Percentiles rank a stretch among this genome's conserved stretches.
Conservation (phyloP, 2,113 vertebrate species). For the Polypterus bichir region DNA sequence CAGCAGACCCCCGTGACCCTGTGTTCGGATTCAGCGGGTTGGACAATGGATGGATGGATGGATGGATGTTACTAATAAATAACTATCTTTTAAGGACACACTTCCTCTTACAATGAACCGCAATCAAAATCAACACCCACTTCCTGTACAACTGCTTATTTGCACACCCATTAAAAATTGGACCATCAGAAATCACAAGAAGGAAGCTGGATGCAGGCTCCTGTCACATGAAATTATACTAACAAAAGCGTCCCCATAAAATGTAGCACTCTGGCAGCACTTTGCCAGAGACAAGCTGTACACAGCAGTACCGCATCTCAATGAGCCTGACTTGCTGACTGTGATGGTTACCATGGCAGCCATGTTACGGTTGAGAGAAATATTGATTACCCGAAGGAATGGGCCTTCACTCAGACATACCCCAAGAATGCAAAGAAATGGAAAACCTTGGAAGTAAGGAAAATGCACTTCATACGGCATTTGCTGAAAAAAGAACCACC, state of each 20-base stretch:
- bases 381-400: constrained; percentile 48
- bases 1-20: no score
- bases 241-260: background rate
- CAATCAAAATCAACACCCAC: no score
- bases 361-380: constrained; percentile 41
- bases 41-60: no score
- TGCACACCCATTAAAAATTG: background rate
- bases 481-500: no score
- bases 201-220: no score
- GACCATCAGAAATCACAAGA: background rate
- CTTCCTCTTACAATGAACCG: no score
- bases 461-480: background rate
- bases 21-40: no score
- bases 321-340: constrained; percentile 29
- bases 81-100: no score
- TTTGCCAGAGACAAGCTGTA: constrained; percentile 18
- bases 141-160: no score
- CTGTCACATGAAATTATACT: no score
- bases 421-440: background rate
- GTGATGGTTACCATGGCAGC: constrained; percentile 39
- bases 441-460: constrained; percentile 4
- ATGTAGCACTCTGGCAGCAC: constrained; percentile 22
- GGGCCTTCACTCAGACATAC: constrained; percentile 23
- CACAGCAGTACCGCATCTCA: constrained; percentile 28
- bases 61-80: no score